A percentile compares a stretch with the other conserved stretches of the same genome.
These are phyloP conservation scores for Crotalus horridus DNA, from an alignment of 2,113 vertebrate species.

Conservation along the genomic window DNA sequence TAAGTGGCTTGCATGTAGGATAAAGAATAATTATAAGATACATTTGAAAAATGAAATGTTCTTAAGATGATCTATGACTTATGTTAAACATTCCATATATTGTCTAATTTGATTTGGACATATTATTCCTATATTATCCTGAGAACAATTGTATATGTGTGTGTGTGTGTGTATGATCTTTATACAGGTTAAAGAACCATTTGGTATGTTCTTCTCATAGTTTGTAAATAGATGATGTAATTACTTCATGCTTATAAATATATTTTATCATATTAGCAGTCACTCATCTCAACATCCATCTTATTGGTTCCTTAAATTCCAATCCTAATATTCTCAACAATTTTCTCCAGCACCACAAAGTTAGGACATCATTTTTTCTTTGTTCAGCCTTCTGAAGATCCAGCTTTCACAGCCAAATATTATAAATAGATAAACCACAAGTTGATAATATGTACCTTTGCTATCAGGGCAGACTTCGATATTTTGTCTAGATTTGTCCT, in stretches of 20 bases:
- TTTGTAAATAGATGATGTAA: background rate
- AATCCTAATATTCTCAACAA: background rate
- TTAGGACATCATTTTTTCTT: background rate
- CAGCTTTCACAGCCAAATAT: background rate
- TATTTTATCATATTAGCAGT: conserved; percentile 31
- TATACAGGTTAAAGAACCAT: conserved; percentile 12
- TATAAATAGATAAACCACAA: background rate
- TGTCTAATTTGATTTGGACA: background rate
- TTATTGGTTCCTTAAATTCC: conserved; percentile 18
- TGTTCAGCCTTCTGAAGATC: background rate
- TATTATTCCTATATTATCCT: background rate
- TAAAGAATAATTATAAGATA: background rate
- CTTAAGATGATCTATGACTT: background rate
- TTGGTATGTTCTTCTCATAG: conserved; percentile 29
- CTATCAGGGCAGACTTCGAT: background rate
- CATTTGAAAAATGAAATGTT: background rate
- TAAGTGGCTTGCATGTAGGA: background rate
- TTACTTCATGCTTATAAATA: conserved; percentile 29
- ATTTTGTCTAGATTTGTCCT: background rate
- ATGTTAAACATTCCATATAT: background rate
- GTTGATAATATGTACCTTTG: background rate
- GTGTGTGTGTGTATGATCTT: no score
- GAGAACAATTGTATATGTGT: no score
- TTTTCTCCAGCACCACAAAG: background rate
- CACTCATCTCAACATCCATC: conserved; percentile 19